Evolutionary conservation across 2,113 vertebrate species (phyloP).

Genomic region (Laticauda laticaudata): DNA sequence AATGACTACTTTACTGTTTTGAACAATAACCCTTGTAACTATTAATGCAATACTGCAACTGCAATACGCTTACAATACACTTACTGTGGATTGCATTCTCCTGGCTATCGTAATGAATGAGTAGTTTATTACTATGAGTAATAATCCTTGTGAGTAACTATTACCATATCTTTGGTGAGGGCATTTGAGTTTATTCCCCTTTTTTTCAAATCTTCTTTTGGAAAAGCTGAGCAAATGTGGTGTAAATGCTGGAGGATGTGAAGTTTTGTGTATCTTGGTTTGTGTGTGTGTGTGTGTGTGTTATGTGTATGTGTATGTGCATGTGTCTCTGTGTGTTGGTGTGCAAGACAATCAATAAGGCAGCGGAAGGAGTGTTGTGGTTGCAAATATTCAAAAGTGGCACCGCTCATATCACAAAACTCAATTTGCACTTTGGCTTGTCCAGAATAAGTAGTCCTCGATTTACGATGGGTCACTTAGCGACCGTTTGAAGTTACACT

Average conservation of each 20-base stretch:
- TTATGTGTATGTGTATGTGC: neutral
- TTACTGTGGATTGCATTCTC: neutral
- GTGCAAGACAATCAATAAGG: neutral
- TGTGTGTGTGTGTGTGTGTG: neutral
- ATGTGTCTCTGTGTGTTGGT: neutral
- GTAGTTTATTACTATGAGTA: neutral
- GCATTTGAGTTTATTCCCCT: neutral
- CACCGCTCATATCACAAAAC: neutral
- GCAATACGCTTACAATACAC: neutral
- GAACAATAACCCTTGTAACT: neutral
- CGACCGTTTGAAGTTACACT: too few species aligned
- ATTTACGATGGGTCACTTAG: neutral
- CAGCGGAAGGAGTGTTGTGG: neutral
- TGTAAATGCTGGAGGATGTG: neutral
- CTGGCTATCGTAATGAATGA: neutral
- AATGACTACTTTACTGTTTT: neutral
- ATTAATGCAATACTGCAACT: neutral
- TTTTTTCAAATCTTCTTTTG: neutral
- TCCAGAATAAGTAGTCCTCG: neutral
- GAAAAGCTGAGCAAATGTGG: neutral
- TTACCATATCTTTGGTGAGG: neutral
- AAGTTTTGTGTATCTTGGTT: neutral
- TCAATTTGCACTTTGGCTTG: neutral
- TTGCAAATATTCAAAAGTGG: neutral
- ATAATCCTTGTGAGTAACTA: neutral